Base-by-base conservation (phyloP, 2,888 invertebrate genomes). In the Xestobium rufovillosum region DNA sequence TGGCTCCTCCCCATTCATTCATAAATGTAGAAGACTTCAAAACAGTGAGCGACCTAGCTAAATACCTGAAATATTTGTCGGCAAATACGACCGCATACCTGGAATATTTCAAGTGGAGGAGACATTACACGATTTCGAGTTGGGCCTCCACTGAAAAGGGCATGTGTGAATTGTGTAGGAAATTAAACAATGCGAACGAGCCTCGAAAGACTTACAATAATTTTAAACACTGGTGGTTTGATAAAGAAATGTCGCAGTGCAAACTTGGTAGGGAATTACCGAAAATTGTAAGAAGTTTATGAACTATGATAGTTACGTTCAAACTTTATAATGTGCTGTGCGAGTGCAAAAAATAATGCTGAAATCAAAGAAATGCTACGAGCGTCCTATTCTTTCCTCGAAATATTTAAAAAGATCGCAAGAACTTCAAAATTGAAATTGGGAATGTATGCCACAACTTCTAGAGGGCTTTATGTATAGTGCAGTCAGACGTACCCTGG, bases 161-260 rank as follows among this genome's bases (percentile, higher is more conserved):
- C 2, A 40, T 52, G 28, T 58, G 58, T 41, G 42, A 45, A 26
- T 42, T 59, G 34, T 59, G 59, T 40, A 26, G 49, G 42, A 50
- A 50, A 45, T 36, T 57, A 28, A 45, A 58, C 34, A 32, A 51
- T 31, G 50, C 49, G n/a, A 38, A 39, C 3, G 30, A 35, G 29
- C 34, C 19, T 10, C 23, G 6, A 6, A 53, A 48, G 27, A 31
- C 38, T 10, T 56, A 56, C 25, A 39, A 35, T 4, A 35, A 48
- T 38, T 42, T 57, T 3, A 28, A 31, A 2, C 17, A 34, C 4
- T 57, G 56, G 55, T 57, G 52, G 50, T 38, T 36, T 11, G 48
- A 47, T 9, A 34, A 31, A 28, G 41, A 38, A n/a, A 17, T 16
- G n/a, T 39, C 33, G 26, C 29, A 31, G 26, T 51, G 46, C 32